Base-by-base conservation (phyloP, 1,140 invertebrate species). In the Drosophila equinoxialis region DNA sequence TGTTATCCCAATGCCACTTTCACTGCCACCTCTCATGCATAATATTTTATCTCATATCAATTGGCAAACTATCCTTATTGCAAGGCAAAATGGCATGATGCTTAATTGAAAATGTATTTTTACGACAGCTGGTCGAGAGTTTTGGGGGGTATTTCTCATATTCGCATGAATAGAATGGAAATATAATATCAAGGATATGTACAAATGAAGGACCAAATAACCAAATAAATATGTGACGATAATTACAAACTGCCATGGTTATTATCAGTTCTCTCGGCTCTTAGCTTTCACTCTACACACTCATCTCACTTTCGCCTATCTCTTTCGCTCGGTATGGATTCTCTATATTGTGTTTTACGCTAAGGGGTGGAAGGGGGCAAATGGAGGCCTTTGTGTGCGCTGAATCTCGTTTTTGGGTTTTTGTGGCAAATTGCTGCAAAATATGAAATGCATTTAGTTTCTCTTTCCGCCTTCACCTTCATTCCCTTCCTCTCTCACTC, bases 341-440 rank as follows among this genome's bases (percentile, higher is more conserved):
- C 45, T 51, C 17, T 51, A 51, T 51, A 51, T 51, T 51, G 17
- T 51, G 17, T 45, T 45, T 45, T 45, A 6, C 41, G 41, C 0
- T 0, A 6, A 45, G n/a, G 10, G 41, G 14, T n/a, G 42, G 42
- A 17, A 2, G 45, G 7, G 5, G 45, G 45, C 10, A 2, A 39
- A 39, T 39, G 37, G 7, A 23, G 26, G 33, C 41, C 45, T 73
- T 77, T 77, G 74, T 77, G 57, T 51, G 45, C 61, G 65, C 74
- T 77, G 70, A 65, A 77, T 73, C 70, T 69, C 71, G 70, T 58
- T 57, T 59, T 71, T 61, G 67, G 72, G 37, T 39, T 65, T 65
- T 57, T 60, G 55, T 70, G 74, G 39, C 73, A 86, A 85, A 78
- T 86, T 75, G 78, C 78, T 70, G 76, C 59, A 82, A 84, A 82